Percentiles rank a stretch among this genome's conserved stretches.
Evolutionary conservation across 2,113 vertebrate genomes (phyloP).

Genomic region (Oncorhynchus masou): DNA sequence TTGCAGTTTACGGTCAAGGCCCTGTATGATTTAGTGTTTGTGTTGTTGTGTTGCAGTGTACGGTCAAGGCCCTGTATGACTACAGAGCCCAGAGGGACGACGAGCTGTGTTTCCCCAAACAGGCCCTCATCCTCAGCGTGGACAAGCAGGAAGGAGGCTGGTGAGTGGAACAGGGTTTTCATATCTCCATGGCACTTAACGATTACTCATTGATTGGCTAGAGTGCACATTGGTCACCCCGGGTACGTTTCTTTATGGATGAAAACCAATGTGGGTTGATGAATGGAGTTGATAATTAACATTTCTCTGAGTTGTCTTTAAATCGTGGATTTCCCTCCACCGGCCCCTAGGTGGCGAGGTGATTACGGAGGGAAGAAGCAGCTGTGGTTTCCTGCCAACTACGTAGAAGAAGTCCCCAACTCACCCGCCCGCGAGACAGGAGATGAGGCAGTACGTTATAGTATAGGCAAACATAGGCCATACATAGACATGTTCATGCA

Average conservation of each 20-base stretch:
- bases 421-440: conserved; percentile 53
- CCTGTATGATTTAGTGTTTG: conserved; percentile 68
- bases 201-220: background rate
- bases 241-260: no score
- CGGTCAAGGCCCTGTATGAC: conserved; percentile 69
- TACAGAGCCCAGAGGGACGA: conserved; percentile 86
- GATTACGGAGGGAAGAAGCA: conserved; percentile 79
- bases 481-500: no score
- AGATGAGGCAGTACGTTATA: conserved; percentile 51
- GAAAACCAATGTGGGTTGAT: no score
- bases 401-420: conserved; percentile 73
- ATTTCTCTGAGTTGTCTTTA: no score
- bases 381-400: conserved; percentile 79
- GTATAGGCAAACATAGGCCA: background rate
- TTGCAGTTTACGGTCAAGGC: conserved; percentile 83
- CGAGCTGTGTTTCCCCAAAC: conserved; percentile 86
- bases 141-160: conserved; percentile 86
- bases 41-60: conserved; percentile 27
- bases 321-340: background rate
- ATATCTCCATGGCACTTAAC: background rate
- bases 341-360: conserved; percentile 64
- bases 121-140: conserved; percentile 83
- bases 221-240: background rate
- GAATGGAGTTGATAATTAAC: background rate
- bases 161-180: conserved; percentile 23